Evolutionary conservation across 2,797 vertebrate species (phyloP), one percentile per base, ranked within the genome.

Genomic region (Enteromius thamalakanensis): DNA sequence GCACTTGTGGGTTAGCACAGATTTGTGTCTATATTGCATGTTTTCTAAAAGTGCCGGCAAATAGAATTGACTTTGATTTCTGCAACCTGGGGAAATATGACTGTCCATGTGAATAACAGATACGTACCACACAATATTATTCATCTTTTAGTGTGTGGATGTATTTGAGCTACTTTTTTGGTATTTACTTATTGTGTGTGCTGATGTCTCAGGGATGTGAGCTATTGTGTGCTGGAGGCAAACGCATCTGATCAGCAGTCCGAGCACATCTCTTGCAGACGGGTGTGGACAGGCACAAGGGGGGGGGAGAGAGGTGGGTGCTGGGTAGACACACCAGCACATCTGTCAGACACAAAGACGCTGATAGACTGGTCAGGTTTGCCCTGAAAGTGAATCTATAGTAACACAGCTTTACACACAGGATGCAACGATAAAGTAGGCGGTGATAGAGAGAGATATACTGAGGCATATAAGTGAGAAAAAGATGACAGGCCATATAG

Each of bases 291-390:
- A 40, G 67, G 47, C 40, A 37, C 42, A 26, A 26, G 34, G n/a
- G 62, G 78, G 62, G 78, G 40, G 40, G 3, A 3, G n/a, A 8
- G 21, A n/a, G 37, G 69, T 9, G 64, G 76, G 40, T 72, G 32
- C 26, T 29, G 70, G 69, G 23, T 34, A 81, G 37, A 67, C 75
- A 74, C 64, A 64, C 74, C 71, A 65, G 69, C 78, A 70, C 70
- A 77, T 82, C 84, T 81, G 80, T 60, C 81, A 86, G 87, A 86
- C 85, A 88, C 74, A 88, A 88, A 87, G 86, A 64, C 77, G 4
- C 3, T 17, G 75, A 70, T 53, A 79, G 51, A 75, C 75, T 65
- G 64, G 51, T 60, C 82, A 82, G 64, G n/a, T 80, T 77, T 69
- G 53, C 34, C 29, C 37, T 79, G 79, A 67, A 79, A 42, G 49